Base-by-base conservation (phyloP, 2,888 invertebrate species). In the Cremastobaeus sp. region DNA sequence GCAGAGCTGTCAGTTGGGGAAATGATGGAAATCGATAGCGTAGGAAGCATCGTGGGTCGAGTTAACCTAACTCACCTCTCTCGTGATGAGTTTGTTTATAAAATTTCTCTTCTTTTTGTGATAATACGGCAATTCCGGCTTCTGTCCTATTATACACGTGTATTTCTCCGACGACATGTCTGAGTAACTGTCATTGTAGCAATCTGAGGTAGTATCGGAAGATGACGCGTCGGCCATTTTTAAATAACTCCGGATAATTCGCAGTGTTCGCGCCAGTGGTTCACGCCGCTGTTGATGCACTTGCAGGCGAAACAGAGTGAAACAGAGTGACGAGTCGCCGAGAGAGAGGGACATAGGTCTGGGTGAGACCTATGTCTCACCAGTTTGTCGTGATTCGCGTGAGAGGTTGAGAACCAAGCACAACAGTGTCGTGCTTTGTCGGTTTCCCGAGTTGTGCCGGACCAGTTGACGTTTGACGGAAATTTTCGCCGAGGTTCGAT, bases 61-160 rank as follows among this genome's bases (percentile, higher is more conserved):
- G 79, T 81, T 80, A 80, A 80, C 75, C 76, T 78, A 74, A 86
- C 89, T 89, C 86, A 91, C 92, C 90, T 92, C 91, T 84, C 92
- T 89, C 83, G 90, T 90, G 81, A 90, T 89, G 82, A 92, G 88
- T 88, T 91, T 92, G 88, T 85, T 88, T 66, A 85, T 80, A 76
- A 88, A 84, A 80, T 85, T 83, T 69, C 79, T 82, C 76, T 84
- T 84, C 45, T 76, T 85, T 50, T 80, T 82, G 20, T 80, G 15
- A 12, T 50, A 81, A 74, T 78, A 81, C 8, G 79, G 76, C 21
- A 78, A 62, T 69, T 81, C 81, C 50, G 83, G 83, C 57, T 84
- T 85, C 70, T 85, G 86, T 20, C 85, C 85, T 35, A 86, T 83
- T 15, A 86, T 78, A 68, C 62, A 65, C n/a, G 32, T 50, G 32